A percentile compares a stretch with the other conserved stretches of the same genome.
These are phyloP conservation scores for Netelia fuscicornis DNA, from an alignment of 2,888 invertebrate genomes.

Conservation along the genomic window DNA sequence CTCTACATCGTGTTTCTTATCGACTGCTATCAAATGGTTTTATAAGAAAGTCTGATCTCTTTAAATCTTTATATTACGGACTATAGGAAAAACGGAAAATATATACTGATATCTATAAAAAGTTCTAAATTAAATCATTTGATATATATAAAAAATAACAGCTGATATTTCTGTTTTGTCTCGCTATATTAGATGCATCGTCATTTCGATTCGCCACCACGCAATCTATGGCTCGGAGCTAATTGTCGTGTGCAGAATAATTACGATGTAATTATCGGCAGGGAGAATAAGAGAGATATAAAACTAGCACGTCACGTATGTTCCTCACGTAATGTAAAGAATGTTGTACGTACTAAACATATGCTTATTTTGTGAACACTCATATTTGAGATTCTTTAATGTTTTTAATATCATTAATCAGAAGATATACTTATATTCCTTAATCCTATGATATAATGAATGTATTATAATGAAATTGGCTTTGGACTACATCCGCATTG, in stretches of 20 bases:
- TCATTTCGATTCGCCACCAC: constrained; percentile 32
- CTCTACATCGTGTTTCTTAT: too few species aligned
- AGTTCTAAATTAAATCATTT: neutral
- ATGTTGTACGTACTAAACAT: neutral
- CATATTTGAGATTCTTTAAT: neutral
- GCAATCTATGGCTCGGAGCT: neutral
- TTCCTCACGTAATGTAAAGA: neutral
- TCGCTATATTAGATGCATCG: constrained; percentile 1
- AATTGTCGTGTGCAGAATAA: constrained; percentile 35
- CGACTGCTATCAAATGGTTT: too few species aligned
- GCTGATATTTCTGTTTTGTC: neutral
- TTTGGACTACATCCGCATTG: too few species aligned
- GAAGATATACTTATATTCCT: neutral
- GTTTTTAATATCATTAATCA: neutral
- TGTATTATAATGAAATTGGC: too few species aligned
- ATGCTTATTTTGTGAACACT: neutral
- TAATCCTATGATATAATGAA: too few species aligned
- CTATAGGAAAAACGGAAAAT: too few species aligned
- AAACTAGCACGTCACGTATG: constrained; percentile 48
- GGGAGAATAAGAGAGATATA: constrained; percentile 1
- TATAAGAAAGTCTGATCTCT: too few species aligned
- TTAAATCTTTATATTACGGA: too few species aligned
- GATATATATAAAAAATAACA: neutral
- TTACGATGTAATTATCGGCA: constrained; percentile 26
- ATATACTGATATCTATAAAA: too few species aligned